A percentile compares a stretch with the other conserved stretches of the same genome.
Evolutionary conservation across 2,888 invertebrate genomes (phyloP).

Genomic region (Lamproptera curius): DNA sequence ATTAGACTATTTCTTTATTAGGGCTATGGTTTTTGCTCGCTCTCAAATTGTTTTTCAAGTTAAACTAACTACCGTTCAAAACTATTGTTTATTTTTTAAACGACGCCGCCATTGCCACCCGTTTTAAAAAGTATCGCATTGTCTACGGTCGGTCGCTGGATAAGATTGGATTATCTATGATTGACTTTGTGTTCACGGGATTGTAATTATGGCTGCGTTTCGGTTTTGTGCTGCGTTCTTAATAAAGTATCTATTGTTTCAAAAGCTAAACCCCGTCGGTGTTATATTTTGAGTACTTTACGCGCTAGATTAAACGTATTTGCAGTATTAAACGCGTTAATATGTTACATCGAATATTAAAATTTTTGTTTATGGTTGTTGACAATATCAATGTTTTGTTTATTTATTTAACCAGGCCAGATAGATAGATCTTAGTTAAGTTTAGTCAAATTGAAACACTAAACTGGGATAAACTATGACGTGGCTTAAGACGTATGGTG

Average conservation of each 20-base stretch:
- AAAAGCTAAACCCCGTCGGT: background rate
- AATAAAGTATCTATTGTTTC: background rate
- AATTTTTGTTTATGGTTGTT: too few relatives aligned
- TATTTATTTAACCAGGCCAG: too few relatives aligned
- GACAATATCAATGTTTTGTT: too few relatives aligned
- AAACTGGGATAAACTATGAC: too few relatives aligned
- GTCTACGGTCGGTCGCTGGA: background rate
- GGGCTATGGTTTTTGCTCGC: background rate
- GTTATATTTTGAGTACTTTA: background rate
- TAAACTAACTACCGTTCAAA: constrained; percentile 2
- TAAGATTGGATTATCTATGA: background rate
- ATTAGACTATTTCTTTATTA: background rate
- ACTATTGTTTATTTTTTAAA: constrained; percentile 8
- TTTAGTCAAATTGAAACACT: too few relatives aligned
- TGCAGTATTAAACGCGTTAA: too few relatives aligned
- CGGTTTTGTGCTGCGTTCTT: background rate
- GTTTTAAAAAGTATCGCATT: too few relatives aligned
- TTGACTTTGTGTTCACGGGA: background rate
- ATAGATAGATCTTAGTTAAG: too few relatives aligned
- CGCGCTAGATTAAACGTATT: too few relatives aligned
- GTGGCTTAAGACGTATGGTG: too few relatives aligned
- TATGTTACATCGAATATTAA: too few relatives aligned
- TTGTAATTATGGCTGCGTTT: background rate
- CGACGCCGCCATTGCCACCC: background rate
- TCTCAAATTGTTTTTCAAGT: background rate